Conservation (phyloP, 1,140 invertebrate species). For the Hetaerina americana region DNA sequence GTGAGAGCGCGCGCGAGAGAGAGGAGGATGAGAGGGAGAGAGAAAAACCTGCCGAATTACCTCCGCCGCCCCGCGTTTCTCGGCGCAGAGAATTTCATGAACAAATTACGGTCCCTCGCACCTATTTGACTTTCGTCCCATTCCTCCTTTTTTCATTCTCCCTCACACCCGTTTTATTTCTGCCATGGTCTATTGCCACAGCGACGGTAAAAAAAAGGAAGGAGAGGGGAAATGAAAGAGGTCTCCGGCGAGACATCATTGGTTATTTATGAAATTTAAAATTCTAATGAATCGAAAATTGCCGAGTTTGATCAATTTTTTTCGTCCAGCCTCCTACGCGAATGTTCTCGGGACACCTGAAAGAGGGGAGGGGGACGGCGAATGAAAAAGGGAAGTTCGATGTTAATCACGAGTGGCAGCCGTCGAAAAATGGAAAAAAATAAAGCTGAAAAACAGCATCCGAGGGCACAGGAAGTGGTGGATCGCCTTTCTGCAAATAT, state of each 20-base stretch:
- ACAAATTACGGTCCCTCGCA: background rate
- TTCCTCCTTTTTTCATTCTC: background rate
- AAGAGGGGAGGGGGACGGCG: background rate
- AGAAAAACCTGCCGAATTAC: background rate
- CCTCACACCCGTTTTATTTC: too few species aligned
- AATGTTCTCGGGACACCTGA: background rate
- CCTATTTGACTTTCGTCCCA: background rate
- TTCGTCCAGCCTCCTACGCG: background rate
- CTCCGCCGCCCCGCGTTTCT: too few species aligned
- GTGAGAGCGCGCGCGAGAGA: too few species aligned
- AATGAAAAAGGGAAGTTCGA: background rate
- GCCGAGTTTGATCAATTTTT: background rate
- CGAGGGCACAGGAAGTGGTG: background rate
- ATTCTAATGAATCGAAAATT: slow-evolving; percentile 1
- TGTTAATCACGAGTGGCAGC: background rate
- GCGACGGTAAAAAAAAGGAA: background rate
- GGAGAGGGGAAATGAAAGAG: background rate
- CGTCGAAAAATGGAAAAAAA: background rate
- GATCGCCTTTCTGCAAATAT: background rate
- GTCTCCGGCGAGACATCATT: background rate
- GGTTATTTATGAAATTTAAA: background rate
- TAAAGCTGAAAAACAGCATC: too few species aligned
- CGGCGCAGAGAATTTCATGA: background rate
- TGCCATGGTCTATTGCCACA: background rate
- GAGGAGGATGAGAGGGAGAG: too few species aligned